A percentile compares a stretch with the other conserved stretches of the same genome.
Evolutionary conservation across 2,113 vertebrate genomes (phyloP).

Genomic region (Sisor rabdophorus): DNA sequence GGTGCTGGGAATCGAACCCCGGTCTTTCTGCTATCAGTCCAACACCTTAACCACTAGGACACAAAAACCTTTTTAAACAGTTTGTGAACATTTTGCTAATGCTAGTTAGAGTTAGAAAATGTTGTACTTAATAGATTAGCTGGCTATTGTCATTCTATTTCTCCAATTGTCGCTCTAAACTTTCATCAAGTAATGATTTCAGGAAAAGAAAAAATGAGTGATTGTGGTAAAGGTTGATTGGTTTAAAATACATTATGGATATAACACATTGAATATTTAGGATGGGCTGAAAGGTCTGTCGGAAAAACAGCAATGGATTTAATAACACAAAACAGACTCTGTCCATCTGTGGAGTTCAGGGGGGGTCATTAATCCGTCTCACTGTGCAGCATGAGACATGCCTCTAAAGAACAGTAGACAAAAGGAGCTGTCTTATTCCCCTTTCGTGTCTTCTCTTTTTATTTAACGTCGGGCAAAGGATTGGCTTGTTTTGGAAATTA

Average conservation of each 20-base stretch:
- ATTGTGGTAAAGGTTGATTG: not conserved
- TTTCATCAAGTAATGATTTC: constrained; percentile 39
- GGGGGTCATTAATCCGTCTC: constrained; percentile 59
- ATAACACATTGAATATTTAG: not conserved
- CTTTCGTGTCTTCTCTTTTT: not conserved
- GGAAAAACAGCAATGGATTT: constrained; percentile 46
- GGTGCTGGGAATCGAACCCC: too few species aligned
- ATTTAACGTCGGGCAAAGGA: not conserved
- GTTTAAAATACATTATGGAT: not conserved
- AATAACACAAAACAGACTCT: constrained; percentile 49
- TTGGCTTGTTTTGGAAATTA: not conserved
- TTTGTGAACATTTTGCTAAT: too few species aligned
- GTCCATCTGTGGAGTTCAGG: constrained; percentile 58
- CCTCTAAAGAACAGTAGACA: constrained; percentile 36
- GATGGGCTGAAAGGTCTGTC: constrained; percentile 31
- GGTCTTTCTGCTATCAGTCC: too few species aligned
- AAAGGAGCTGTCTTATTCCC: constrained; percentile 25
- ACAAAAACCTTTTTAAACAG: too few species aligned
- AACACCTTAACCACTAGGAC: too few species aligned
- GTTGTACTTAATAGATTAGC: not conserved
- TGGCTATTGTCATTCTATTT: constrained; percentile 46
- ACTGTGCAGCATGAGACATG: constrained; percentile 40
- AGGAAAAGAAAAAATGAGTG: not conserved
- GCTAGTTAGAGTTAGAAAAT: too few species aligned
- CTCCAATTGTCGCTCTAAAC: constrained; percentile 51